Percentiles rank a stretch among this genome's conserved stretches.
Evolutionary conservation across 1,140 invertebrate genomes (phyloP).

Genomic region (Drosophila teissieri): DNA sequence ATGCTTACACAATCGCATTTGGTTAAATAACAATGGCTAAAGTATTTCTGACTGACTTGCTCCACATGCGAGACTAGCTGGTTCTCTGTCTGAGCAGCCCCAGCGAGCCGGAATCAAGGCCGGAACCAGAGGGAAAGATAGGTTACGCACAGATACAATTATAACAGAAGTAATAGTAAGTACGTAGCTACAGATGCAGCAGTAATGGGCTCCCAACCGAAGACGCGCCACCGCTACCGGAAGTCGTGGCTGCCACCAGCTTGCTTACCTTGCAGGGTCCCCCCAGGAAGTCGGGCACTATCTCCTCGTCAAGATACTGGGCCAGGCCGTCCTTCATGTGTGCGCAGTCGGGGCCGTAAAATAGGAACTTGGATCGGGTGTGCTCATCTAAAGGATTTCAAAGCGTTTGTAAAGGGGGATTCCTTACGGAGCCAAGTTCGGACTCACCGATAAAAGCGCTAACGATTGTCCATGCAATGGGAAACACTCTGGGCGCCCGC

Average conservation of each 20-base stretch:
- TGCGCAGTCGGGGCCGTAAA: constrained; percentile 95
- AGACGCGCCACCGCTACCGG: constrained; percentile 11
- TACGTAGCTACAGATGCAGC: constrained; percentile 32
- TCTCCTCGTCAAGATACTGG: constrained; percentile 94
- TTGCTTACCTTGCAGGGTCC: constrained; percentile 92
- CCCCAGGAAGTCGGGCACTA: constrained; percentile 96
- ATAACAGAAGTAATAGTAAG: constrained; percentile 39
- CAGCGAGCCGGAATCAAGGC: constrained; percentile 20
- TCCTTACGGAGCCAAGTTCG: not conserved
- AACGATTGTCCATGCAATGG: constrained; percentile 98
- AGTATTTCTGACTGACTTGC: constrained; percentile 77
- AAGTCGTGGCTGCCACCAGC: not conserved
- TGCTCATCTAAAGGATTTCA: constrained; percentile 91
- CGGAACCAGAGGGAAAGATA: constrained; percentile 24
- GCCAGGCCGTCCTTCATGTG: constrained; percentile 91
- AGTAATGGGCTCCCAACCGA: constrained; percentile 17
- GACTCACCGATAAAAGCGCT: constrained; percentile 95
- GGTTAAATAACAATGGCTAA: constrained; percentile 84
- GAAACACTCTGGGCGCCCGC: constrained; percentile 95
- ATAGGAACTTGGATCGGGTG: constrained; percentile 96
- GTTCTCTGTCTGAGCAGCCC: constrained; percentile 48
- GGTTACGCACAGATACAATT: constrained; percentile 43
- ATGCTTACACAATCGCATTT: constrained; percentile 84
- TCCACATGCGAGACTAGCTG: constrained; percentile 73
- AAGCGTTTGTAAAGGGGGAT: not conserved